These are phyloP conservation scores for Mystacornis crossleyi DNA, from an alignment of 2,113 vertebrate genomes.

Conservation along the genomic window DNA sequence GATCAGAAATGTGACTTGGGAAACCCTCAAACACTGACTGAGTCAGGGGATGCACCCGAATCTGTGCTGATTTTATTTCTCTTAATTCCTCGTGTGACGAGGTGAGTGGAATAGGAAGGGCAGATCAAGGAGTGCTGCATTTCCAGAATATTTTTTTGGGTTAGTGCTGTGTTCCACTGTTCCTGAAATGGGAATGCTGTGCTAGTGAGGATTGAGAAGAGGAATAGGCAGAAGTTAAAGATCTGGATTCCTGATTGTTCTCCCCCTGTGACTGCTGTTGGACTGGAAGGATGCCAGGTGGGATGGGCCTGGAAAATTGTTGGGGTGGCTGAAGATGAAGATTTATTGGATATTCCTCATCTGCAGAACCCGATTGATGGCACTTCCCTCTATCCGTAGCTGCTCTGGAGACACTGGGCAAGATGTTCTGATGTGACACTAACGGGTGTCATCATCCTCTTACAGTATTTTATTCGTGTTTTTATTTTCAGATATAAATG, in stretches of 20 bases:
- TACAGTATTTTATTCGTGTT: background rate
- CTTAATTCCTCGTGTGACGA: fast-evolving
- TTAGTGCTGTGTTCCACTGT: background rate
- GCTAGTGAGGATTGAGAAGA: background rate
- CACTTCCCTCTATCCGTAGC: background rate
- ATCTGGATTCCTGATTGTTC: background rate
- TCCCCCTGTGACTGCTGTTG: background rate
- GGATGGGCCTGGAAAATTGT: background rate
- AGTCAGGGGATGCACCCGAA: background rate
- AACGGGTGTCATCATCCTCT: background rate
- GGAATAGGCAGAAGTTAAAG: background rate
- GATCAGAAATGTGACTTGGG: background rate
- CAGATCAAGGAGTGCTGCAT: background rate
- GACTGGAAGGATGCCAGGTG: background rate
- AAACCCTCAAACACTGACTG: background rate
- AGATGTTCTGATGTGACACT: background rate
- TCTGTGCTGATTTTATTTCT: background rate
- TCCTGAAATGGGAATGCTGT: background rate
- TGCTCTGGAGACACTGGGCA: background rate
- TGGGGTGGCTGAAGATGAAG: background rate
- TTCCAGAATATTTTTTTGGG: background rate
- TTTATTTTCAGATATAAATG: background rate
- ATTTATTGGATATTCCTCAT: background rate
- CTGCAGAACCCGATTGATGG: background rate
- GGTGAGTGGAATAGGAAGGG: background rate